Base-by-base conservation (phyloP, 2,888 invertebrate genomes). In the Trissonchulus sp. region DNA sequence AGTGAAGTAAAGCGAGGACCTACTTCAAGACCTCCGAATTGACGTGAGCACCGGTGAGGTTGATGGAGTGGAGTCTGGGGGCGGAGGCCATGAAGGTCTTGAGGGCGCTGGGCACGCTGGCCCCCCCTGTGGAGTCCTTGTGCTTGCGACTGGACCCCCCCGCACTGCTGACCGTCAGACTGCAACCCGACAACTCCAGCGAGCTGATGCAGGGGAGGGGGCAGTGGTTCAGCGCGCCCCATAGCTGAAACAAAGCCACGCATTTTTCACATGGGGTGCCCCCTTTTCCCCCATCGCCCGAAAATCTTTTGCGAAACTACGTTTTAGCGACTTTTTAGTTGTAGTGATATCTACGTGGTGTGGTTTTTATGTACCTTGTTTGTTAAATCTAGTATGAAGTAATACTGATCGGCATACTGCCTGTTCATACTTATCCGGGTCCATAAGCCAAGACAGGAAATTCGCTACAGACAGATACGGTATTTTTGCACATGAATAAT, bases 171-270 rank as follows among this genome's bases (percentile, higher is more conserved):
- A 8, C 48, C 8, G 48, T 15, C 8, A 48, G 48, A 48, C 78
- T 80, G 69, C 79, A 80, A 68, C 80, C 79, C 28, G 84, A 81
- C 65, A 85, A 72, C 75, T 83, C 81, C 36, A 85, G 69, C 23
- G 77, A 75, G 72, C 83, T 81, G 35, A 87, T 69, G 3, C 36
- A 8, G 34, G 93, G 92, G 79, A 93, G 93, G 81, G 94, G 93
- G 86, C 96, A 96, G 75, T 96, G 95, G 81, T 94, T 90, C 79
- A 96, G 88, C 80, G 97, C 87, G 79, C 95, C 94, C 84, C 94
- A 94, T 89, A 96, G 94, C 86, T 97, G 89, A 93, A 96, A 86
- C 1, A n/a, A n/a, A n/a, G n/a, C n/a, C n/a, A n/a, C n/a, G n/a
- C n/a, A n/a, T n/a, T n/a, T n/a, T n/a, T n/a, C n/a, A n/a, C n/a